These are phyloP conservation scores for Drosophila buzzatii DNA, from an alignment of 2,888 invertebrate species.

Conservation along the genomic window DNA sequence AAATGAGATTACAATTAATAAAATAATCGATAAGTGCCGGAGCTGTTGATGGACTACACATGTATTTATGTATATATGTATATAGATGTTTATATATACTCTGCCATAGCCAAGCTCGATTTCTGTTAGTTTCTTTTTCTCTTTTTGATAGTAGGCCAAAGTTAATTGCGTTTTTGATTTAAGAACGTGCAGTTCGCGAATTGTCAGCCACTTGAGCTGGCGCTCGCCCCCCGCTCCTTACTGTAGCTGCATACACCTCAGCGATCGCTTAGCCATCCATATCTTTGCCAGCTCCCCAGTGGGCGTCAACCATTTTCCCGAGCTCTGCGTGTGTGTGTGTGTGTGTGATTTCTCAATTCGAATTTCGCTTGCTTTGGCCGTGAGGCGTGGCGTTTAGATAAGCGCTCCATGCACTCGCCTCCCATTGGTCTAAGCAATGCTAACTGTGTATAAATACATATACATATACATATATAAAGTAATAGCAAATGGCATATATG, in stretches of 20 bases:
- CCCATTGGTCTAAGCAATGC: constrained; percentile 30
- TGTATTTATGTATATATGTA: not conserved
- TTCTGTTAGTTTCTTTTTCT: constrained; percentile 5
- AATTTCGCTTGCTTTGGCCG: constrained; percentile 22
- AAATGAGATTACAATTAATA: constrained; percentile 80
- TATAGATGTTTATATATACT: not conserved
- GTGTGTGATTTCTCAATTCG: constrained; percentile 31
- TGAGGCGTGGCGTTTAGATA: constrained; percentile 33
- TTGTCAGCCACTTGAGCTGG: constrained; percentile 44
- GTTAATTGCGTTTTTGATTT: constrained; percentile 76
- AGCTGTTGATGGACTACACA: constrained; percentile 19
- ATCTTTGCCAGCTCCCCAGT: constrained; percentile 20
- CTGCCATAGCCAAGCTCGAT: not conserved
- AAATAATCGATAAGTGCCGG: constrained; percentile 76
- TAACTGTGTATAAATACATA: too few species aligned
- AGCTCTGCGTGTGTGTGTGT: not conserved
- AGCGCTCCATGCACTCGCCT: constrained; percentile 15
- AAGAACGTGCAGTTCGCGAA: constrained; percentile 34
- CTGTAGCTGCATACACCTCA: constrained; percentile 5
- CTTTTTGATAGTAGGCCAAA: constrained; percentile 52
- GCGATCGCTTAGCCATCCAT: constrained; percentile 1
- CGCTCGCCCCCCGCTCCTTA: constrained; percentile 15
- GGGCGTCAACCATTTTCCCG: constrained; percentile 41
- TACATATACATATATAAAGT: too few species aligned
- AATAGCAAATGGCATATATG: not conserved